Percentiles rank a stretch among this genome's conserved stretches.
These are phyloP conservation scores for Parotocinclus haroldoi DNA, from an alignment of 2,797 vertebrate species.

Conservation along the genomic window DNA sequence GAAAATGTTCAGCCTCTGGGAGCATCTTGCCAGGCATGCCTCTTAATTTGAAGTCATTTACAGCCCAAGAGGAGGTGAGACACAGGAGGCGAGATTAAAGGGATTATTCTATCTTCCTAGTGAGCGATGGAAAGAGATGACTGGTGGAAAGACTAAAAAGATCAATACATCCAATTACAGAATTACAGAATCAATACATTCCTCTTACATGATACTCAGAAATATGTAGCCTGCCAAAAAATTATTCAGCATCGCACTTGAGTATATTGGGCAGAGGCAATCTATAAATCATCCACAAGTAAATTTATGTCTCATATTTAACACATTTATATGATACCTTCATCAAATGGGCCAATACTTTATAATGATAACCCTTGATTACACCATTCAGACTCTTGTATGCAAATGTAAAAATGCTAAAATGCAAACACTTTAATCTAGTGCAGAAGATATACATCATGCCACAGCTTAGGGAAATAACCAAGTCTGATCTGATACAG, in stretches of 20 bases:
- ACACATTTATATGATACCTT: too few relatives aligned
- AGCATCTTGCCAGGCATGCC: slow-evolving; percentile 39
- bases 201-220: background rate
- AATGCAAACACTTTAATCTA: too few relatives aligned
- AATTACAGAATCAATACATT: background rate
- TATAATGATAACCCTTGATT: too few relatives aligned
- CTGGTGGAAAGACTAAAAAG: slow-evolving; percentile 4
- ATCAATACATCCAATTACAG: slow-evolving; percentile 14
- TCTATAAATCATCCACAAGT: too few relatives aligned
- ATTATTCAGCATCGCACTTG: background rate
- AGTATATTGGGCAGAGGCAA: too few relatives aligned
- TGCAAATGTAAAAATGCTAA: too few relatives aligned
- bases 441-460: too few relatives aligned
- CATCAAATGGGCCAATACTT: too few relatives aligned
- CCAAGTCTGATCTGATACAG: too few relatives aligned
- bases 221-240: background rate
- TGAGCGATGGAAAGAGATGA: slow-evolving; percentile 6
- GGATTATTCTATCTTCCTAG: slow-evolving; percentile 33
- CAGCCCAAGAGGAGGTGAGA: slow-evolving; percentile 33
- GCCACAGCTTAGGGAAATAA: too few relatives aligned
- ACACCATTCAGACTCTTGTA: too few relatives aligned
- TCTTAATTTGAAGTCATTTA: slow-evolving; percentile 48
- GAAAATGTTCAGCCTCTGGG: slow-evolving; percentile 64
- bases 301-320: too few relatives aligned
- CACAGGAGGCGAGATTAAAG: slow-evolving; percentile 41